phyloP scores from a whole-genome alignment of 2,888 invertebrate species.

The Ariolimax columbianus region DNA sequence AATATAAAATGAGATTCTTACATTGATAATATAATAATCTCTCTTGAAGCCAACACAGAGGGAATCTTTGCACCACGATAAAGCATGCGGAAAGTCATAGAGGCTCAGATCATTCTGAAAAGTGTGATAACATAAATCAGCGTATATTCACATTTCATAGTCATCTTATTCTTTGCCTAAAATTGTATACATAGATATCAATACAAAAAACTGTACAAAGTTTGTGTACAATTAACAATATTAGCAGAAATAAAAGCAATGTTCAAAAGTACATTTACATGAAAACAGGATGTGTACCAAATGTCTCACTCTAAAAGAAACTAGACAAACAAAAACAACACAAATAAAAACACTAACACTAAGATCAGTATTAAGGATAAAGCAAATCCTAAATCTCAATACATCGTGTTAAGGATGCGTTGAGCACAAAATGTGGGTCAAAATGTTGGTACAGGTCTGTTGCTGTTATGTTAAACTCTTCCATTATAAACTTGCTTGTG shows the following conservation, averaged over 20 bases:
- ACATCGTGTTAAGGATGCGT: no score
- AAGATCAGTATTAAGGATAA: no score
- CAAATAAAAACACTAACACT: no score
- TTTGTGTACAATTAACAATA: neutral
- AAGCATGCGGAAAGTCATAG: slow-evolving; percentile 88
- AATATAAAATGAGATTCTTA: slow-evolving; percentile 78
- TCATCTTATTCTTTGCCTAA: neutral
- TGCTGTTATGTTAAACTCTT: no score
- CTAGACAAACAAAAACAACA: no score
- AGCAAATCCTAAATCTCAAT: no score
- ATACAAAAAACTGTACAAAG: neutral
- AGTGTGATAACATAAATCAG: neutral
- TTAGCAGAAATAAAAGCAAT: neutral
- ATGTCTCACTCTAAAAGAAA: no score
- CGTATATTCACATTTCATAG: neutral
- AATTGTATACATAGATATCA: neutral
- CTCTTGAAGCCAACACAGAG: slow-evolving; percentile 92
- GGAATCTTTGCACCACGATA: slow-evolving; percentile 91
- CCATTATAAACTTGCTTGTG: no score
- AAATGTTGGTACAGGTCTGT: no score
- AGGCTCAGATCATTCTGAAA: slow-evolving; percentile 84
- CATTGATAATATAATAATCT: slow-evolving; percentile 88
- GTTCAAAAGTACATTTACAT: no score
- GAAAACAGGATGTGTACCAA: no score
- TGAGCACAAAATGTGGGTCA: no score